Conservation (phyloP, 2,797 vertebrate species). For the Tangara arthus region DNA sequence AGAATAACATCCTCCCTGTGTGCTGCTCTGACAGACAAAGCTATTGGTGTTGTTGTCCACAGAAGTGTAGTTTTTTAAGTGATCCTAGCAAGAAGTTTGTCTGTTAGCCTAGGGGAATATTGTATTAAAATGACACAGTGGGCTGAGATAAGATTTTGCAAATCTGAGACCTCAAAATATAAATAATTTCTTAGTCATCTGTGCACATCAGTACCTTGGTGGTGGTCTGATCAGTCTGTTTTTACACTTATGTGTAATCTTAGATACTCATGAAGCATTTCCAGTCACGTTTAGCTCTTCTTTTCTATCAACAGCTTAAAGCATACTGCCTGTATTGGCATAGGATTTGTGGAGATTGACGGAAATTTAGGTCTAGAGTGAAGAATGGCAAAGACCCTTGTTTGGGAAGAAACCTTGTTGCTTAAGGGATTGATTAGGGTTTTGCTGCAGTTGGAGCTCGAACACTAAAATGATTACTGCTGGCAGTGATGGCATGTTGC, state of each 20-base stretch:
- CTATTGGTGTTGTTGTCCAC: not conserved
- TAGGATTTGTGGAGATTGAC: not conserved
- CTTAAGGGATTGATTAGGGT: not conserved
- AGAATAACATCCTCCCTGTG: not conserved
- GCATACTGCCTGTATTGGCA: not conserved
- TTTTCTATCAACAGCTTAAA: not conserved
- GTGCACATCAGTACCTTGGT: not conserved
- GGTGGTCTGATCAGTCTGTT: not conserved
- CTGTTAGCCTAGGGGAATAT: not conserved
- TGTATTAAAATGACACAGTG: not conserved
- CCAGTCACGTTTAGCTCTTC: not conserved
- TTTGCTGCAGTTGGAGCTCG: not conserved
- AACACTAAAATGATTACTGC: not conserved
- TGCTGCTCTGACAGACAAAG: not conserved
- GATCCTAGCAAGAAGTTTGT: not conserved
- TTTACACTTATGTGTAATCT: not conserved
- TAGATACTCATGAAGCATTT: not conserved
- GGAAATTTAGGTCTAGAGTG: not conserved
- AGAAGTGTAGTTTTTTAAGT: not conserved
- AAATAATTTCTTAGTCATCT: not conserved
- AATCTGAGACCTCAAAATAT: not conserved
- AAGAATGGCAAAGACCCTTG: not conserved
- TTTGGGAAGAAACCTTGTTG: not conserved
- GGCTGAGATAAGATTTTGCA: not conserved
- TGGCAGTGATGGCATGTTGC: not conserved